Evolutionary conservation across 2,797 vertebrate genomes (phyloP), one percentile per base, ranked within the genome.

Genomic region (Aulostomus chinensis): DNA sequence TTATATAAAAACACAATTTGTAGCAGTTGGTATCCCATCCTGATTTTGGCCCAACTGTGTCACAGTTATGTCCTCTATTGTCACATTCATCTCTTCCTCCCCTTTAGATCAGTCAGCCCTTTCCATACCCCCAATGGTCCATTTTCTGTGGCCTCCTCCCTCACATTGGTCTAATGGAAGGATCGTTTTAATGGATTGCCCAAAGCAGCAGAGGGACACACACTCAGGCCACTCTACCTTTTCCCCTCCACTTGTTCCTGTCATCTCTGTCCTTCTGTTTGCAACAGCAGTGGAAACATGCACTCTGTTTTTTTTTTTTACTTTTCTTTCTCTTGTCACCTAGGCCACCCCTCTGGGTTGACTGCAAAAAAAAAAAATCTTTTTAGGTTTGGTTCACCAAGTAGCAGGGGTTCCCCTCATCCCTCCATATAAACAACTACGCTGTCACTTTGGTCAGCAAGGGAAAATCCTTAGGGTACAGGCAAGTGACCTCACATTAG

Each of bases 101-200:
- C 48, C 9, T 71, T 56, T 66, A 40, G 58, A 80, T 76, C 76
- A 80, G 64, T 81, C 70, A 72, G 68, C 84, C 73, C 68, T 77
- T 68, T 81, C 76, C 77, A 64, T 68, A 54, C 71, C 76, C 67
- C n/a, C 76, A 73, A 54, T 13, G 31, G 63, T 79, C 79, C 73
- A 78, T 78, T 78, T 81, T 76, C 72, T 75, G 70, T 73, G 68
- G 62, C 75, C 72, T 78, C 78, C 61, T 76, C 72, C 62, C 68
- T 76, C 58, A 66, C 82, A 78, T 83, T 85, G 82, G 70, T 82
- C 70, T 83, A 83, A 86, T 83, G 81, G 76, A 83, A 61, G 79
- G 72, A 83, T 86, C 71, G 55, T 79, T 86, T 84, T 85, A 87
- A 86, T 84, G 78, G 78, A 85, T 76, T 81, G 72, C 78, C 81